These are phyloP conservation scores for Punctoribates punctum DNA, from an alignment of 2,888 invertebrate species.

Conservation along the genomic window DNA sequence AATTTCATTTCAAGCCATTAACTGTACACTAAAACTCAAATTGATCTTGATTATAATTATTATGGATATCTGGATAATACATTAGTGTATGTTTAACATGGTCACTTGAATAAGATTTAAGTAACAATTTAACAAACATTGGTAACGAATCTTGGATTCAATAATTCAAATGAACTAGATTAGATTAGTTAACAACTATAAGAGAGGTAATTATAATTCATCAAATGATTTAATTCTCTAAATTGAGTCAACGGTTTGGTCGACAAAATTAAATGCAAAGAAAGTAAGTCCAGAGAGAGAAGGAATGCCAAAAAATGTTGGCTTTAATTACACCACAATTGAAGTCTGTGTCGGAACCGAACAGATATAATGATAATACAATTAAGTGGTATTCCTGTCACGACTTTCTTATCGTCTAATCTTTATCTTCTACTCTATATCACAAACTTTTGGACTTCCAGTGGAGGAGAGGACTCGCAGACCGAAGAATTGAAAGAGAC, in stretches of 20 bases:
- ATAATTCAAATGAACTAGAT: too few relatives aligned
- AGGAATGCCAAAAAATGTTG: neutral
- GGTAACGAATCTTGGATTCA: too few relatives aligned
- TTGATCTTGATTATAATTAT: too few relatives aligned
- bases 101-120: too few relatives aligned
- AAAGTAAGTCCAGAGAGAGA: neutral
- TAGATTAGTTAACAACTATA: too few relatives aligned
- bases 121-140: too few relatives aligned
- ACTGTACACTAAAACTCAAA: too few relatives aligned
- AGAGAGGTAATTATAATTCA: neutral
- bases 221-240: neutral
- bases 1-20: too few relatives aligned
- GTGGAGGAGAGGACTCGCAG: neutral
- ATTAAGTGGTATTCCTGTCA: slow-evolving; percentile 24
- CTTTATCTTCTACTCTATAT: slow-evolving; percentile 4
- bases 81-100: too few relatives aligned
- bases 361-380: slow-evolving; percentile 14
- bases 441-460: neutral
- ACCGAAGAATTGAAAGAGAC: neutral
- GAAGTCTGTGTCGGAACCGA: neutral
- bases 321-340: slow-evolving; percentile 24
- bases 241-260: neutral
- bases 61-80: too few relatives aligned
- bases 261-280: neutral
- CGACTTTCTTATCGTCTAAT: slow-evolving; percentile 12